phyloP scores from a whole-genome alignment of 2,113 vertebrate species.

The Pelmatolapia mariae region DNA sequence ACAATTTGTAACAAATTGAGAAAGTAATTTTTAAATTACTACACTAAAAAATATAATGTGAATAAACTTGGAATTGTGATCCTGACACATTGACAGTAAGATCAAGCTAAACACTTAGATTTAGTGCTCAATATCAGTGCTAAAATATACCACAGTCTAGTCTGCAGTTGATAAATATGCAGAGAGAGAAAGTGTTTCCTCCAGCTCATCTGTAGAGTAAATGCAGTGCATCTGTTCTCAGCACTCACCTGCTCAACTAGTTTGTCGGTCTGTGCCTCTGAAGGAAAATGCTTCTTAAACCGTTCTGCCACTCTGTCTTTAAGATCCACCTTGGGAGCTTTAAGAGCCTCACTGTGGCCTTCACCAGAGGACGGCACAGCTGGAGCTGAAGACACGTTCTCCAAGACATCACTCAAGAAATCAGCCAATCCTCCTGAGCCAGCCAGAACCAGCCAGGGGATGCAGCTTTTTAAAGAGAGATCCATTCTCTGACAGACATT shows the following conservation, averaged over 20 bases:
- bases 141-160: neutral
- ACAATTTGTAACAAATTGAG: neutral
- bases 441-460: neutral
- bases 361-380: neutral
- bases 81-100: neutral
- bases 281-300: neutral
- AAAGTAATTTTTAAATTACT: neutral
- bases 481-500: neutral
- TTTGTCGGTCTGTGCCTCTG: neutral
- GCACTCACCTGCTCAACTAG: neutral
- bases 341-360: accelerated
- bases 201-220: neutral
- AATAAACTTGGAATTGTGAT: neutral
- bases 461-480: neutral
- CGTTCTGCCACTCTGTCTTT: neutral
- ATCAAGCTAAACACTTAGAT: neutral
- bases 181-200: neutral
- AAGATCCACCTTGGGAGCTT: accelerated
- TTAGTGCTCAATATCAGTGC: neutral
- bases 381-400: neutral
- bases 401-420: neutral
- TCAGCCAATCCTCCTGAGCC: neutral
- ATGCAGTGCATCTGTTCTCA: neutral
- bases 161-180: neutral
- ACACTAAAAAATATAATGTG: neutral